A percentile compares a stretch with the other conserved stretches of the same genome.
These are phyloP conservation scores for Bubo blakistoni DNA, from an alignment of 2,113 vertebrate genomes.

Conservation along the genomic window DNA sequence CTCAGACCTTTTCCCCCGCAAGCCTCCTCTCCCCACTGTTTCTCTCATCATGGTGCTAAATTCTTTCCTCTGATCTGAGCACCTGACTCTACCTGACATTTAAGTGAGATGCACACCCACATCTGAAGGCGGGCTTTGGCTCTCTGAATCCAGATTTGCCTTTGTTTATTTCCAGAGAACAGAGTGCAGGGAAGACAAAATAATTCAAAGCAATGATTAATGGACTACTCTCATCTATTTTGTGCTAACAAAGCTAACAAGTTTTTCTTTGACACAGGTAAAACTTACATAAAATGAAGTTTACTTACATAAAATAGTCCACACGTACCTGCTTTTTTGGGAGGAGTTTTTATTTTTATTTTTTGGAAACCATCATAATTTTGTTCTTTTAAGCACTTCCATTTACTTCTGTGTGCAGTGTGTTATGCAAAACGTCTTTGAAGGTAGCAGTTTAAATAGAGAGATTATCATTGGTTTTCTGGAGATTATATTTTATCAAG, in stretches of 20 bases:
- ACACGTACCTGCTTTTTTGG: background rate
- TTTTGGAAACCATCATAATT: background rate
- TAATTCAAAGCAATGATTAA: background rate
- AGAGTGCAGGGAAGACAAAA: background rate
- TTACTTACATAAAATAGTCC: background rate
- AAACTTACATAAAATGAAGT: background rate
- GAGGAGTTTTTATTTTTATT: accelerated
- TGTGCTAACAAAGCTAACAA: background rate
- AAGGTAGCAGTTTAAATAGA: background rate
- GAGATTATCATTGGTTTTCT: background rate
- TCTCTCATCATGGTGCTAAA: background rate
- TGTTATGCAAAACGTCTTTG: background rate
- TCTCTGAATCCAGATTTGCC: background rate
- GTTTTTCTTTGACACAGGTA: background rate
- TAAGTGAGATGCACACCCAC: background rate
- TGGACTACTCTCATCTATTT: background rate
- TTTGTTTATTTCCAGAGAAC: background rate
- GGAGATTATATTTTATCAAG: background rate
- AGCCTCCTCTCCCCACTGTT: background rate
- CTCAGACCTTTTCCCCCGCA: background rate
- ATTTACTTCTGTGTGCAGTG: background rate
- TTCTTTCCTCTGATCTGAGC: background rate
- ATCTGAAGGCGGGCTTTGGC: background rate
- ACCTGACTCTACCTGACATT: conserved; percentile 34
- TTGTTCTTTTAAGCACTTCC: background rate